Percentiles rank a stretch among this genome's conserved stretches.
phyloP scores from a whole-genome alignment of 2,797 vertebrate species.

The Galago senegalensis region DNA sequence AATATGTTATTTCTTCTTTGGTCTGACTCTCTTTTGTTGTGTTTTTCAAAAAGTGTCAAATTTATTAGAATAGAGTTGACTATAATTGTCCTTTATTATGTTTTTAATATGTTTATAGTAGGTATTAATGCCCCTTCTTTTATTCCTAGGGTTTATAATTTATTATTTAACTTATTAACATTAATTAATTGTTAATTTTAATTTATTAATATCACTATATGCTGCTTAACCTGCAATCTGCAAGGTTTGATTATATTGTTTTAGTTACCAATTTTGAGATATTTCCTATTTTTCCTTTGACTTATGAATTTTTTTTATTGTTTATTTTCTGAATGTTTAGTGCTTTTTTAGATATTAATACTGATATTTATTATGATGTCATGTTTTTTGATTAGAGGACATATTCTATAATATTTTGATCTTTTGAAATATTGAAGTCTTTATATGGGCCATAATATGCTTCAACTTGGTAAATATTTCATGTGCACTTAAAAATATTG shows the following conservation, averaged over 20 bases:
- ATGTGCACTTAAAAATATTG: neutral
- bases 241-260: neutral
- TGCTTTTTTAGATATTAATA: neutral
- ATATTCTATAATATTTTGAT: neutral
- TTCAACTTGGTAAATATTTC: neutral
- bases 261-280: neutral
- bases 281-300: neutral
- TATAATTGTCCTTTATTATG: neutral
- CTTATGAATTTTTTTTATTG: neutral
- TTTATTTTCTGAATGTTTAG: neutral
- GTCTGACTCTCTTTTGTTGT: neutral
- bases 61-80: neutral
- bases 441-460: neutral
- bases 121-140: neutral
- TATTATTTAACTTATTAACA: too few relatives aligned
- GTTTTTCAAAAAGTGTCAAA: neutral
- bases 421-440: neutral
- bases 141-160: neutral
- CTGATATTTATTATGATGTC: neutral
- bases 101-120: neutral
- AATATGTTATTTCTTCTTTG: neutral
- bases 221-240: neutral
- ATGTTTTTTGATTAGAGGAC: neutral
- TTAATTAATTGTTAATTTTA: neutral
- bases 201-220: neutral